Evolutionary conservation across 1,140 invertebrate species (phyloP).

Genomic region (Euglossa dilemma): DNA sequence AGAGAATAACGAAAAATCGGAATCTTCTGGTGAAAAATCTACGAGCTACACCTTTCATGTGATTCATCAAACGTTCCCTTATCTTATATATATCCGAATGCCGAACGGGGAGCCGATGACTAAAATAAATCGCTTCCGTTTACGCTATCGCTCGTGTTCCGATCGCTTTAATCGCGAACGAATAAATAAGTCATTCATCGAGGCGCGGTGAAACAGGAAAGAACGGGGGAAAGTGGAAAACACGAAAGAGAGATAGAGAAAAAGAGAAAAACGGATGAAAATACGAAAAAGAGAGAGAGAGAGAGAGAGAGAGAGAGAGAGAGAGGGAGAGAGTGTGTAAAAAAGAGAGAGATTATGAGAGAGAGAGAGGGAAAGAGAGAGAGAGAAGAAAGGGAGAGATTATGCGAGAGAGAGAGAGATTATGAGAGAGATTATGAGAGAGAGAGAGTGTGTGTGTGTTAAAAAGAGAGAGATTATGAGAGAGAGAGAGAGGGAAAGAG

Average conservation of each 20-base stretch:
- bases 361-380: too few relatives aligned
- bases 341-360: too few relatives aligned
- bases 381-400: too few relatives aligned
- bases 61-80: conserved; percentile 12
- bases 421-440: too few relatives aligned
- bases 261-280: conserved; percentile 9
- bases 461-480: too few relatives aligned
- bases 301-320: not conserved
- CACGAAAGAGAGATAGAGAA: not conserved
- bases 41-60: not conserved
- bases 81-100: not conserved
- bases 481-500: too few relatives aligned
- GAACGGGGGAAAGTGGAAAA: not conserved
- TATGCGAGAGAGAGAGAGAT: too few relatives aligned
- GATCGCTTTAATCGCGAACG: not conserved
- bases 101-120: too few relatives aligned
- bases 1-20: not conserved
- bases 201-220: not conserved
- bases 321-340: too few relatives aligned
- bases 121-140: not conserved
- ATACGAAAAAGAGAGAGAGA: too few relatives aligned
- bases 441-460: too few relatives aligned
- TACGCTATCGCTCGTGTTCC: not conserved
- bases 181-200: conserved; percentile 18
- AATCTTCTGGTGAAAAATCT: not conserved